phyloP scores from a whole-genome alignment of 2,888 invertebrate species.

The Parelbella ahira region DNA sequence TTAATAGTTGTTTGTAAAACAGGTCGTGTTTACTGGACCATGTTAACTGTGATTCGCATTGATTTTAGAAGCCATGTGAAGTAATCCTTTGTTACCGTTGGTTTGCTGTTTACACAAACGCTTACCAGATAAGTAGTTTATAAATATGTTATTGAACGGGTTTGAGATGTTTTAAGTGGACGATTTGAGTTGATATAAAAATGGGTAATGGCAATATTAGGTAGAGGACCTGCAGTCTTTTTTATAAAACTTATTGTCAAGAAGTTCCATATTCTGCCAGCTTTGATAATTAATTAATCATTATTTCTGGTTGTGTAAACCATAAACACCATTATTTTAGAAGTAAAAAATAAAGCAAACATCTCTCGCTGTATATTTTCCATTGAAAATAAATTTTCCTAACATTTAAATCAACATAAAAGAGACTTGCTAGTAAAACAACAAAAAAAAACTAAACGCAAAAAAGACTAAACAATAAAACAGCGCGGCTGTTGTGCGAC shows the following conservation, averaged over 20 bases:
- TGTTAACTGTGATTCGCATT: conserved; percentile 54
- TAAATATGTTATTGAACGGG: conserved; percentile 38
- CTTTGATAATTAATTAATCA: too few relatives aligned
- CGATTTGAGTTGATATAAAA: too few relatives aligned
- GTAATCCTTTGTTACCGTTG: conserved; percentile 67
- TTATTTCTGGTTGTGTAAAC: too few relatives aligned
- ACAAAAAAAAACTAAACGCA: conserved; percentile 7
- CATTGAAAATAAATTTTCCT: too few relatives aligned
- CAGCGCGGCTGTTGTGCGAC: conserved; percentile 13
- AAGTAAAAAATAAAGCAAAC: too few relatives aligned
- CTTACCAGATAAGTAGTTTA: conserved; percentile 74
- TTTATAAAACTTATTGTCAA: too few relatives aligned
- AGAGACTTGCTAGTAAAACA: conserved; percentile 6
- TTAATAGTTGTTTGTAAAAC: conserved; percentile 27
- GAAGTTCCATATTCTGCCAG: too few relatives aligned
- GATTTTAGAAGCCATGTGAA: conserved; percentile 70
- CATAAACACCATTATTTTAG: too few relatives aligned
- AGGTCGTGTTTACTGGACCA: conserved; percentile 38
- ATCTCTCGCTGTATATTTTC: too few relatives aligned
- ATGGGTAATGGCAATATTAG: not conserved
- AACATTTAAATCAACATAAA: too few relatives aligned
- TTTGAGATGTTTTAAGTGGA: conserved; percentile 11
- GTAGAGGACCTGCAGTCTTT: too few relatives aligned
- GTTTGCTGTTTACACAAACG: conserved; percentile 74
- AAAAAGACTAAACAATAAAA: conserved; percentile 11